Evolutionary conservation across 2,113 vertebrate species (phyloP).

Genomic region (Scopus umbretta): DNA sequence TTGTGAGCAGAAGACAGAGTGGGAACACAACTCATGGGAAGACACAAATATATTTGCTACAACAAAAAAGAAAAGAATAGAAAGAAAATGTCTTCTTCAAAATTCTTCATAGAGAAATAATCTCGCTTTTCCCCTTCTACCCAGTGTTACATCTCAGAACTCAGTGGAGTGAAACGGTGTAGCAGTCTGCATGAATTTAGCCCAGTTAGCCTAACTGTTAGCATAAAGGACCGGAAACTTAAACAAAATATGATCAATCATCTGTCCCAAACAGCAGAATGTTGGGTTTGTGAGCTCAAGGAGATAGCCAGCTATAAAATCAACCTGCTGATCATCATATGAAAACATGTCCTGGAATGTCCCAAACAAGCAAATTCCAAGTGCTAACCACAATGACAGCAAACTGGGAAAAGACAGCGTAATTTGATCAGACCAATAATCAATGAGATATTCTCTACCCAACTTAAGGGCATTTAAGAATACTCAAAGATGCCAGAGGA

Average conservation of each 20-base stretch:
- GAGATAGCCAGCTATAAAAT: not conserved
- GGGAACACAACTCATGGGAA: not conserved
- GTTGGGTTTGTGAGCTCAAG: not conserved
- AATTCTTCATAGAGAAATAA: not conserved
- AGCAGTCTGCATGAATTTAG: not conserved
- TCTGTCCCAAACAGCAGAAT: not conserved
- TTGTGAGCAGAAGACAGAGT: not conserved
- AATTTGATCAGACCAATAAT: not conserved
- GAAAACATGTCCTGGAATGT: not conserved
- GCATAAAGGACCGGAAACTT: not conserved
- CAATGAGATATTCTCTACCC: not conserved
- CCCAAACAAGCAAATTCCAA: not conserved
- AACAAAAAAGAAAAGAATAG: not conserved
- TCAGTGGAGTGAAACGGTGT: not conserved
- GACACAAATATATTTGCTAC: not conserved
- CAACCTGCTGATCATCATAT: not conserved
- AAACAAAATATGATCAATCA: not conserved
- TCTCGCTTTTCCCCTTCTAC: not conserved
- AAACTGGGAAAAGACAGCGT: not conserved
- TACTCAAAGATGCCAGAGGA: not conserved
- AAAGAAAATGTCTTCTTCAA: not conserved
- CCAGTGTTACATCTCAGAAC: not conserved
- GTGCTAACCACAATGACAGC: not conserved
- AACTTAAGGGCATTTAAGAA: not conserved
- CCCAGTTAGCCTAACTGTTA: not conserved